Evolutionary conservation across 2,113 vertebrate genomes (phyloP).

Genomic region (Cephalopterus ornatus): DNA sequence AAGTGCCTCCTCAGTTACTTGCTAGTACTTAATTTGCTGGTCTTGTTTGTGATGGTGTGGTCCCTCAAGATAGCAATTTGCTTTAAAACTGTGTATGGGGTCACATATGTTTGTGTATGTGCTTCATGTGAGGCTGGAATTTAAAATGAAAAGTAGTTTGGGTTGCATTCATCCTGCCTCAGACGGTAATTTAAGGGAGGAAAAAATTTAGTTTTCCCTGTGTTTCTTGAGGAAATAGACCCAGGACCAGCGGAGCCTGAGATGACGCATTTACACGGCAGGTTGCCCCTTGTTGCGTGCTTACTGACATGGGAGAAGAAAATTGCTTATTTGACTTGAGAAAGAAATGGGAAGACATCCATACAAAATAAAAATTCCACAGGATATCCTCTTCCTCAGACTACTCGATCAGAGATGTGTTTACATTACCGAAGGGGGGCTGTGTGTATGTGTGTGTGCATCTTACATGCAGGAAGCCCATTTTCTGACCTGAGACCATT

Average conservation of each 20-base stretch:
- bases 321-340: neutral
- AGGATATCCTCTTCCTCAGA: conserved; percentile 32
- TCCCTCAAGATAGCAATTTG: neutral
- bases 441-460: neutral
- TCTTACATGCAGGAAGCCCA: neutral
- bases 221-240: neutral
- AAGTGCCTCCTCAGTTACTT: neutral
- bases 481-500: neutral
- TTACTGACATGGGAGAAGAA: neutral
- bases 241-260: neutral
- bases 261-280: neutral
- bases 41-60: neutral
- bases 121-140: neutral
- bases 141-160: neutral
- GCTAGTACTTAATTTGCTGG: neutral
- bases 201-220: neutral
- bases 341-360: neutral
- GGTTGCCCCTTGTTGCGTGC: neutral
- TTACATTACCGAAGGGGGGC: neutral
- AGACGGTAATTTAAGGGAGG: neutral
- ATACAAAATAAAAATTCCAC: neutral
- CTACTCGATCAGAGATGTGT: neutral
- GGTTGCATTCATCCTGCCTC: neutral
- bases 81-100: neutral
- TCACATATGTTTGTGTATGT: neutral